Base-by-base conservation (phyloP, 2,113 vertebrate species). In the Pyxicephalus adspersus region DNA sequence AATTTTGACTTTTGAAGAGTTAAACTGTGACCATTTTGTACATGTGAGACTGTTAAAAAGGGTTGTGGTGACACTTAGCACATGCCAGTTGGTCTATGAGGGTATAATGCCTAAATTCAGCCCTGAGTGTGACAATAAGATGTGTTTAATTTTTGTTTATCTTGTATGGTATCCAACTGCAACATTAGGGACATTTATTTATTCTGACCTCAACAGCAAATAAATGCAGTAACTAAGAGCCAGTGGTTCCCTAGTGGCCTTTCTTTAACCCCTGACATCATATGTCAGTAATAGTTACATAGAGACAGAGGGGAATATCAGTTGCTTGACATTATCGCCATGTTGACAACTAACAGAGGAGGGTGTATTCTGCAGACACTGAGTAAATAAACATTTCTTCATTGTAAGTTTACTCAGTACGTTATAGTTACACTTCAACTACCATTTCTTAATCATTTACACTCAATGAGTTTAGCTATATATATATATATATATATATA, bases 221-320 rank as follows among this genome's bases (percentile, higher is more conserved):
- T 25, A 55, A 54, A 72, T 13, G 25, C 51, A 29, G 51, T 72
- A 45, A 26, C 67, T 25, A 55, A 51, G 51, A 72, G 17, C 25
- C 26, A 8, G 25, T 55, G n/a, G 29, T 50, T 72, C 68, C 18
- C 68, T 25, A 16, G 22, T 54, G 51, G 51, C 68, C 51, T 55
- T 50, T 54, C 25, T 26, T 18, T 55, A 29, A 72, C 51, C 68
- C 28, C 51, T 72, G 68, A 72, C 68, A 29, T 71, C 26, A 72
- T 72, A 13, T 72, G n/a, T 72, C 25, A 15, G 13, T 52, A 70
- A 52, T 22, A 52, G 67, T 4, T 71, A 29, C 50, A 54, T 25
- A n/a, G 25, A 18, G 25, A 51, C 17, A 28, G 50, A 71, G 51
- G 51, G 18, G 54, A 29, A 17, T 55, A 31, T 31, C 28, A 26